A percentile compares a stretch with the other conserved stretches of the same genome.
phyloP scores from a whole-genome alignment of 2,797 vertebrate genomes.

The Enteromius thamalakanensis region DNA sequence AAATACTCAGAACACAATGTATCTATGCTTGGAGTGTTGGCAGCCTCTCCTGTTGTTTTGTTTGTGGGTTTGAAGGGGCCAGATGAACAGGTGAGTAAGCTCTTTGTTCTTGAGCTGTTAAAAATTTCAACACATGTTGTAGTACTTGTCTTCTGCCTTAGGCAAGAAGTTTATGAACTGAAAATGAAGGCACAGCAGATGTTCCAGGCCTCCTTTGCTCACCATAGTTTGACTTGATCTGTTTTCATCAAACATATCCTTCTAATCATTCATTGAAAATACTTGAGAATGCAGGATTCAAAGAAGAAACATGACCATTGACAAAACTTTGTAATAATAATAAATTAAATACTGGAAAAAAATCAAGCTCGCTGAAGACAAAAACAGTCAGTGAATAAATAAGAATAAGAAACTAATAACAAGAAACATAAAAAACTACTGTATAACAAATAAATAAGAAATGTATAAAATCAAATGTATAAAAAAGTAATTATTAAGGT shows the following conservation, averaged over 20 bases:
- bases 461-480: not conserved
- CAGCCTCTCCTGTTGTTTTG: slow-evolving; percentile 30
- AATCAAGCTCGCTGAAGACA: not conserved
- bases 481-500: not conserved
- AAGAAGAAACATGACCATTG: not conserved
- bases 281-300: not conserved
- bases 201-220: slow-evolving; percentile 30
- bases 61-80: not conserved
- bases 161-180: slow-evolving; percentile 54
- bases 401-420: not conserved
- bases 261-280: not conserved
- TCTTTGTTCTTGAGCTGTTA: slow-evolving; percentile 44
- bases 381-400: not conserved
- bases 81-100: slow-evolving; percentile 49
- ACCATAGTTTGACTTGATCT: slow-evolving; percentile 30
- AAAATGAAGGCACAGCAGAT: slow-evolving; percentile 53
- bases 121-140: slow-evolving; percentile 56
- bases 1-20: slow-evolving; percentile 9
- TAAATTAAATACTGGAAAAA: not conserved
- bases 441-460: not conserved
- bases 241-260: slow-evolving; percentile 37
- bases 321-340: not conserved
- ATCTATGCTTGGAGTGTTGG: slow-evolving; percentile 37
- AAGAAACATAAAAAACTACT: not conserved
- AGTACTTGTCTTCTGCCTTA: slow-evolving; percentile 42